Conservation (phyloP, 2,113 vertebrate species). For the Heterotis niloticus region DNA sequence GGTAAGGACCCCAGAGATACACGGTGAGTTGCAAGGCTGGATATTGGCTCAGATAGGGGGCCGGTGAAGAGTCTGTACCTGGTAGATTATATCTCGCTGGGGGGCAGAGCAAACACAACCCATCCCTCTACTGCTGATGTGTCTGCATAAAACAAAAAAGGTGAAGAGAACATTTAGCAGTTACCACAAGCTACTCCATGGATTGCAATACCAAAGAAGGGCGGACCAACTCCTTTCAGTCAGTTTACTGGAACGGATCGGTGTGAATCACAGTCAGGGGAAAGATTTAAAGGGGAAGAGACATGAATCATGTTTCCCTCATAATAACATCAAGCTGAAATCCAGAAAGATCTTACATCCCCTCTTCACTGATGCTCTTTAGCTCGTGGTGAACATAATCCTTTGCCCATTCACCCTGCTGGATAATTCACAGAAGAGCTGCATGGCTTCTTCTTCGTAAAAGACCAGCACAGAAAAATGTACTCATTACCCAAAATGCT, state of each 20-base stretch:
- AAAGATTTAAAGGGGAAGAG: neutral
- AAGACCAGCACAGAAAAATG: neutral
- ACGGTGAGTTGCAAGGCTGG: too few relatives aligned
- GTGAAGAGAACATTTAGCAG: too few relatives aligned
- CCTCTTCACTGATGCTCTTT: neutral
- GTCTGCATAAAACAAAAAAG: too few relatives aligned
- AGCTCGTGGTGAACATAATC: neutral
- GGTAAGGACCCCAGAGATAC: too few relatives aligned
- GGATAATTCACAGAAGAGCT: conserved; percentile 3
- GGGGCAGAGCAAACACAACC: too few relatives aligned
- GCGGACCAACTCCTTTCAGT: too few relatives aligned
- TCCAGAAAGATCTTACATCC: conserved; percentile 2
- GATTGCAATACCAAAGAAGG: too few relatives aligned
- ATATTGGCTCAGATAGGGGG: too few relatives aligned
- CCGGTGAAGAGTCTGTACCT: too few relatives aligned
- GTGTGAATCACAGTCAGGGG: neutral
- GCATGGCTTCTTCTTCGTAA: neutral
- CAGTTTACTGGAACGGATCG: neutral
- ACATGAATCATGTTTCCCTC: neutral
- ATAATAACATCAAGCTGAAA: neutral
- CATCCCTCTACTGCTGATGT: too few relatives aligned
- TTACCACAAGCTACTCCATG: too few relatives aligned
- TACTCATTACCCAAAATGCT: conserved; percentile 5
- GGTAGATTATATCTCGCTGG: too few relatives aligned
- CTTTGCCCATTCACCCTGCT: neutral